phyloP scores from a whole-genome alignment of 2,113 vertebrate genomes.

The Marmota flaviventris region DNA sequence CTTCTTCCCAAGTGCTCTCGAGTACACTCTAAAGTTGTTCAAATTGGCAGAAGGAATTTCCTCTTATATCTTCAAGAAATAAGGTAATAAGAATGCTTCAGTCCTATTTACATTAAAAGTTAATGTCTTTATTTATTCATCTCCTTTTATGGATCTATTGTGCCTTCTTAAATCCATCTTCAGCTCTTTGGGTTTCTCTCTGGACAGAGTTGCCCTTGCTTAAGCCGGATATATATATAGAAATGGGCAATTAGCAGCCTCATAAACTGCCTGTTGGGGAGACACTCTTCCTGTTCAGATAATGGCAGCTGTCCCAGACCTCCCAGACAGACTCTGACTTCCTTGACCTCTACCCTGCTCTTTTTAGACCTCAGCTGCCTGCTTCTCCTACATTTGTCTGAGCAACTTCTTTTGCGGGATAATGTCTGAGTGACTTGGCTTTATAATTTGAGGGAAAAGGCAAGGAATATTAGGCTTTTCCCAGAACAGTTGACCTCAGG shows the following conservation, averaged over 20 bases:
- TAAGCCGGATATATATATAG: background rate
- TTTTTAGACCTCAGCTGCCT: background rate
- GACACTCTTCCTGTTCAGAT: constrained; percentile 51
- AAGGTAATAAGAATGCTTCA: constrained; percentile 62
- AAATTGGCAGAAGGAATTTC: constrained; percentile 73
- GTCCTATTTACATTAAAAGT: constrained; percentile 80
- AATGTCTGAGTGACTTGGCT: background rate
- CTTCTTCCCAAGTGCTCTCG: constrained; percentile 70
- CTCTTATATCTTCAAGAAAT: constrained; percentile 70
- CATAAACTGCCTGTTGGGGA: background rate
- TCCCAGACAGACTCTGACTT: constrained; percentile 18
- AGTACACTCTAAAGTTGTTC: constrained; percentile 74
- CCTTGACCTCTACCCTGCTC: constrained; percentile 51
- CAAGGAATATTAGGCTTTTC: background rate
- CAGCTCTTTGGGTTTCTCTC: constrained; percentile 68
- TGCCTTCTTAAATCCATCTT: constrained; percentile 65
- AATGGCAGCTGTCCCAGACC: constrained; percentile 67
- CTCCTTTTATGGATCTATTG: constrained; percentile 69
- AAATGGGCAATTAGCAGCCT: constrained; percentile 62
- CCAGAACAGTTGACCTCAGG: background rate
- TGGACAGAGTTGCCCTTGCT: constrained; percentile 42
- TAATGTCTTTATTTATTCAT: constrained; percentile 82
- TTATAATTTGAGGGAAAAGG: background rate
- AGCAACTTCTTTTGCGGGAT: background rate
- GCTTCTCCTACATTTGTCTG: background rate